Percentiles rank a stretch among this genome's conserved stretches.
phyloP scores from a whole-genome alignment of 2,888 invertebrate species.

The Volucella bombylans region DNA sequence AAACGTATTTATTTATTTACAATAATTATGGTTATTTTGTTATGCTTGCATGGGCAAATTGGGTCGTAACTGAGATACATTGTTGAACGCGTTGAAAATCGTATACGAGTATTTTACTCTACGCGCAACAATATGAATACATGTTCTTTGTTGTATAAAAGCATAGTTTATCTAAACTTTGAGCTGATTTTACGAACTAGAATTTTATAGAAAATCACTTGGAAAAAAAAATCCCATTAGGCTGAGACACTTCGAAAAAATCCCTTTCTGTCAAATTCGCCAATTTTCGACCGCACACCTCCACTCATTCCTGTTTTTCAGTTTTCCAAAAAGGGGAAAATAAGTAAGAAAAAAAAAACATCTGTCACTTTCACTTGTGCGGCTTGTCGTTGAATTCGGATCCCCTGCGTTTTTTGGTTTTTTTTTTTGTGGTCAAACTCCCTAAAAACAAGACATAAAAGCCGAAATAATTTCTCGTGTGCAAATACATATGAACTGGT shows the following conservation, averaged over 20 bases:
- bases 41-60: too few species aligned
- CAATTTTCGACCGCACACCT: constrained; percentile 32
- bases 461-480: constrained; percentile 1
- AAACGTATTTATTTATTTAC: too few species aligned
- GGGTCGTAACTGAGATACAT: too few species aligned
- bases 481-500: background rate
- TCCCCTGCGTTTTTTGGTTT: constrained; percentile 34
- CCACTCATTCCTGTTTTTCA: constrained; percentile 32
- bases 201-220: too few species aligned
- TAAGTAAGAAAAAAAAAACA: constrained; percentile 55
- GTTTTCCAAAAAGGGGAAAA: constrained; percentile 52
- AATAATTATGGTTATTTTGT: too few species aligned
- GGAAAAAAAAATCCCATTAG: constrained; percentile 19
- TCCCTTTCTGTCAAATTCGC: constrained; percentile 41
- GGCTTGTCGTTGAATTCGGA: constrained; percentile 64
- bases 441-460: constrained; percentile 9
- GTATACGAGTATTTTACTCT: too few species aligned
- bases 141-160: too few species aligned
- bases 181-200: too few species aligned
- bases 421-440: constrained; percentile 10
- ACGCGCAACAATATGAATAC: too few species aligned
- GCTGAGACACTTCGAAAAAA: background rate
- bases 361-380: constrained; percentile 74
- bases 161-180: too few species aligned
- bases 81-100: too few species aligned